Conservation (phyloP, 2,797 vertebrate genomes). For the Mus spretus region DNA sequence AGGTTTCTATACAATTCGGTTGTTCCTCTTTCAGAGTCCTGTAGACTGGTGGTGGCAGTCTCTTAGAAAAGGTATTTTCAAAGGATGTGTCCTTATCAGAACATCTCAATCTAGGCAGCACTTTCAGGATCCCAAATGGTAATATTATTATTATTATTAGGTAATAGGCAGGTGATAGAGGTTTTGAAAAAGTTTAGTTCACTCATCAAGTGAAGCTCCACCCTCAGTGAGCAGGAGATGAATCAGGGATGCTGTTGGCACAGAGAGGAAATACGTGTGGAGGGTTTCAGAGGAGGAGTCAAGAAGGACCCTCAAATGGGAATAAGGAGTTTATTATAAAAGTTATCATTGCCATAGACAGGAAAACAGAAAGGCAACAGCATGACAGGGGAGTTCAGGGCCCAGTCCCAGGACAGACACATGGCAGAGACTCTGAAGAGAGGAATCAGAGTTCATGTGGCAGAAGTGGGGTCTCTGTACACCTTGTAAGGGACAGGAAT, state of each 20-base stretch:
- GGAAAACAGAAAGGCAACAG: not conserved
- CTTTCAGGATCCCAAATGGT: not conserved
- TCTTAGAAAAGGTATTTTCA: not conserved
- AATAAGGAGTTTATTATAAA: not conserved
- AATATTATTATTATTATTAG: not conserved
- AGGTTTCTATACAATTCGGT: not conserved
- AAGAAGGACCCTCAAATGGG: not conserved
- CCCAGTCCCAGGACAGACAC: not conserved
- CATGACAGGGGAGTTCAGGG: not conserved
- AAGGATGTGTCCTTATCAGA: not conserved
- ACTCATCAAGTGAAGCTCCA: not conserved
- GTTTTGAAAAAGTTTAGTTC: not conserved
- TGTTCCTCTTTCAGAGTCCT: not conserved
- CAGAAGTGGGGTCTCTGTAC: not conserved
- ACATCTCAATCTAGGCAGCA: not conserved
- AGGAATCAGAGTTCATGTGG: not conserved
- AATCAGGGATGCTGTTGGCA: not conserved
- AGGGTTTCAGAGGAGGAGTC: not conserved
- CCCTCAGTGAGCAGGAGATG: no score
- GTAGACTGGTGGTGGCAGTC: not conserved
- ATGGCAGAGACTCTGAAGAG: not conserved
- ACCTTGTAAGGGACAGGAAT: not conserved
- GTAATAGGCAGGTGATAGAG: not conserved
- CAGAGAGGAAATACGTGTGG: not conserved
- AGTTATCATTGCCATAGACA: not conserved